Evolutionary conservation across 2,888 invertebrate species (phyloP).

Genomic region (Anthoptus insignis): DNA sequence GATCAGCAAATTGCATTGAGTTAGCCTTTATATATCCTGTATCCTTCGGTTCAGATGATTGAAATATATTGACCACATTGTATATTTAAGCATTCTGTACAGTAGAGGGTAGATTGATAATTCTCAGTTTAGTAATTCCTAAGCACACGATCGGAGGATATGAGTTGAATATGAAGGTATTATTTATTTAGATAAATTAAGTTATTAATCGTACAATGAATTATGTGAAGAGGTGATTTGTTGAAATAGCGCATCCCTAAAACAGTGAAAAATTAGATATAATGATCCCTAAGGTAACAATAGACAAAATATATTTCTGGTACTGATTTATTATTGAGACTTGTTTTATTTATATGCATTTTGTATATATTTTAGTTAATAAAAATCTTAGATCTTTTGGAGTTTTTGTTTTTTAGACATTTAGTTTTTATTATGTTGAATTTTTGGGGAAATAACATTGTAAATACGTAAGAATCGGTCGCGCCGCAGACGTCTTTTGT

Average conservation of each 20-base stretch:
- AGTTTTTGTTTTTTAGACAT: constrained; percentile 51
- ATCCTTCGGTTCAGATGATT: constrained; percentile 20
- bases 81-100: constrained; percentile 21
- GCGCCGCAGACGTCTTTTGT: constrained; percentile 49
- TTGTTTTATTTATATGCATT: constrained; percentile 21
- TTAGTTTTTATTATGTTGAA: constrained; percentile 41
- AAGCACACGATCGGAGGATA: constrained; percentile 56
- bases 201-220: constrained; percentile 57
- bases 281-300: constrained; percentile 32
- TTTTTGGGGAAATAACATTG: constrained; percentile 49
- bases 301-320: constrained; percentile 11
- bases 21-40: constrained; percentile 12
- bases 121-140: constrained; percentile 25
- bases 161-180: constrained; percentile 55
- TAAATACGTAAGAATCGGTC: constrained; percentile 33
- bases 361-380: constrained; percentile 29
- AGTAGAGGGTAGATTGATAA: constrained; percentile 21
- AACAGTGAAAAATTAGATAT: background rate
- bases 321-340: constrained; percentile 1
- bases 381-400: constrained; percentile 44
- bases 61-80: constrained; percentile 3
- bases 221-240: constrained; percentile 24
- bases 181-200: constrained; percentile 64
- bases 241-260: constrained; percentile 11
- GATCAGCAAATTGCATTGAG: constrained; percentile 36